These are phyloP conservation scores for Nasonia giraulti DNA, from an alignment of 1,140 invertebrate species.

Conservation along the genomic window DNA sequence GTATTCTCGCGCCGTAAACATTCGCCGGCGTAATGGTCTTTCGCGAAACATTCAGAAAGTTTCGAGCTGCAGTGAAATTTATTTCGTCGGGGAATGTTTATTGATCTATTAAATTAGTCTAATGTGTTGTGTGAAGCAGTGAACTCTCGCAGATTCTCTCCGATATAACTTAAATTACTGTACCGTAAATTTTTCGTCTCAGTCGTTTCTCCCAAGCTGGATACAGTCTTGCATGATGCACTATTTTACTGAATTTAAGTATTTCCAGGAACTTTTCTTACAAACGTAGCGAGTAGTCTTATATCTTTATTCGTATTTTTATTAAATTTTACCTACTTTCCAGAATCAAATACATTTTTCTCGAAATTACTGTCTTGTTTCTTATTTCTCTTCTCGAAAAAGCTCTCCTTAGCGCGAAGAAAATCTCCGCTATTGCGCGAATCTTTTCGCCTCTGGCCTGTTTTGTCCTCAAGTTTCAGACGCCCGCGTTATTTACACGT, in stretches of 20 bases:
- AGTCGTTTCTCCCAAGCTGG: neutral
- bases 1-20: neutral
- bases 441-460: neutral
- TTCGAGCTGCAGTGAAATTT: neutral
- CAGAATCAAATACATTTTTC: neutral
- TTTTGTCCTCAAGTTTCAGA: neutral
- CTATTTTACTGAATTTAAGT: neutral
- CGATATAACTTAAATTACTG: neutral
- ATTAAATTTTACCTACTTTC: neutral
- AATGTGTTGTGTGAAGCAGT: neutral
- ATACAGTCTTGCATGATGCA: too few relatives aligned
- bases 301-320: neutral
- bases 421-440: neutral
- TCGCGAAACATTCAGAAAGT: constrained; percentile 2
- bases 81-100: neutral
- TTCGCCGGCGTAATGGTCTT: neutral
- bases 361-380: neutral
- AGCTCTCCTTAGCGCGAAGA: too few relatives aligned
- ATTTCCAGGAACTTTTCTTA: too few relatives aligned
- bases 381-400: too few relatives aligned
- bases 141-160: neutral
- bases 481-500: neutral
- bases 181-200: neutral
- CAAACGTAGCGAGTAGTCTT: too few relatives aligned
- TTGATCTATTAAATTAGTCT: constrained; percentile 10